phyloP scores from a whole-genome alignment of 64 coral and sea anemone species.

The Porites lutea region DNA sequence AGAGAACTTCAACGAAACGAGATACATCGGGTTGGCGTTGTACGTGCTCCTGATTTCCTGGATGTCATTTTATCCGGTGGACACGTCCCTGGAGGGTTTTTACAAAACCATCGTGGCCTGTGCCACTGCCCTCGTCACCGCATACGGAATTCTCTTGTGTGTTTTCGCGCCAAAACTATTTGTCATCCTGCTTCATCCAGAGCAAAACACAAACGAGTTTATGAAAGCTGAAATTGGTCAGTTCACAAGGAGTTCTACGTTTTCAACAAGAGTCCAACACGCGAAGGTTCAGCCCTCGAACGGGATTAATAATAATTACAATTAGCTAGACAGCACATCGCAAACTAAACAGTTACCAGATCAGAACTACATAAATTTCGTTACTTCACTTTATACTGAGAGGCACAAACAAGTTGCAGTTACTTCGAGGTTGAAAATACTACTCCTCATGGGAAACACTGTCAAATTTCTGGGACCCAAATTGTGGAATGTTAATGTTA shows the following conservation, averaged over 20 bases:
- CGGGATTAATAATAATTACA: neutral
- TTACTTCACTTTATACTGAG: too few species aligned
- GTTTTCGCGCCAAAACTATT: constrained; percentile 77
- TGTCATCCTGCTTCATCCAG: constrained; percentile 60
- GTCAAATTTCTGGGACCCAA: too few species aligned
- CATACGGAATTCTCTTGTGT: constrained; percentile 71
- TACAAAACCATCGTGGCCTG: constrained; percentile 67
- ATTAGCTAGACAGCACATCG: neutral
- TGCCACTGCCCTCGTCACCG: constrained; percentile 57
- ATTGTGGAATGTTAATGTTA: too few species aligned
- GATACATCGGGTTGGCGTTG: constrained; percentile 77
- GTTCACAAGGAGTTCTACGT: constrained; percentile 16
- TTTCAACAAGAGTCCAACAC: neutral
- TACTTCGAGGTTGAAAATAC: too few species aligned
- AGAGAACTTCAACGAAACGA: constrained; percentile 86
- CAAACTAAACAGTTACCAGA: too few species aligned
- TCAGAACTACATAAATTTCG: too few species aligned
- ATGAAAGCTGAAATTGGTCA: constrained; percentile 64
- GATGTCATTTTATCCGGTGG: constrained; percentile 71
- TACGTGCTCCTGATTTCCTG: constrained; percentile 69
- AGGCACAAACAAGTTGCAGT: too few species aligned
- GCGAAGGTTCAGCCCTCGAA: constrained; percentile 10
- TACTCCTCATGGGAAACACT: too few species aligned
- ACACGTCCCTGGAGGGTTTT: constrained; percentile 50
- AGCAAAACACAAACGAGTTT: constrained; percentile 68